Conservation (phyloP, 2,113 vertebrate species). For the Planiliza haematocheilus region DNA sequence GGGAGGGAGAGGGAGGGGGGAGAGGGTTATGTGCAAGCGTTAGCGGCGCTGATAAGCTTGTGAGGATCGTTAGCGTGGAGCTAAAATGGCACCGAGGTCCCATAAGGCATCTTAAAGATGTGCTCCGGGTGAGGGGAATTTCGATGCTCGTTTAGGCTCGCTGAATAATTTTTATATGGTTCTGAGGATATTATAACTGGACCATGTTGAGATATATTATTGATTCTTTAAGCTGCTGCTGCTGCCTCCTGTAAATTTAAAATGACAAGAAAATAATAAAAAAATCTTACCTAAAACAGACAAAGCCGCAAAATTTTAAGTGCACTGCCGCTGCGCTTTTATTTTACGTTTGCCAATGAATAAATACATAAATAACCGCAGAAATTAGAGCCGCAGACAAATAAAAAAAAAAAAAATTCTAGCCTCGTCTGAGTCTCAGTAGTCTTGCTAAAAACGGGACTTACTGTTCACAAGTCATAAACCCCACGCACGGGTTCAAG, state of each 20-base stretch:
- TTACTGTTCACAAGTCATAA: no score
- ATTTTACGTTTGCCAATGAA: not conserved
- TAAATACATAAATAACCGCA: no score
- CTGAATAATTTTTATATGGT: slow-evolving; percentile 24
- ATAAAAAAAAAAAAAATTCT: not conserved
- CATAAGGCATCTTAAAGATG: slow-evolving; percentile 68
- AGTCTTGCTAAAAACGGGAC: not conserved
- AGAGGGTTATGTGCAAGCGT: slow-evolving; percentile 65
- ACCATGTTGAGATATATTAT: slow-evolving; percentile 12
- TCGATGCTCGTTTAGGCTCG: slow-evolving; percentile 52
- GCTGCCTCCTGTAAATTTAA: slow-evolving; percentile 2
- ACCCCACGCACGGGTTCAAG: no score
- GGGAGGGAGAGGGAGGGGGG: slow-evolving; percentile 22
- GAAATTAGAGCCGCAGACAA: no score
- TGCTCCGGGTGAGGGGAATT: slow-evolving; percentile 55
- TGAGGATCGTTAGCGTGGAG: slow-evolving; percentile 70
- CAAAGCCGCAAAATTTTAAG: not conserved
- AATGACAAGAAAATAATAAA: not conserved
- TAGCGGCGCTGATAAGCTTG: slow-evolving; percentile 70
- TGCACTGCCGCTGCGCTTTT: not conserved
- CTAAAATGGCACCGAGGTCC: slow-evolving; percentile 71
- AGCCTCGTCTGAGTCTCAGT: not conserved
- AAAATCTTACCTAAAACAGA: not conserved
- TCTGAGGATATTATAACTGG: slow-evolving; percentile 14
- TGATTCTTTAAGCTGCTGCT: slow-evolving; percentile 20